Evolutionary conservation across 2,888 invertebrate genomes (phyloP), one percentile per base, ranked within the genome.

Genomic region (Cataglyphis cursor): DNA sequence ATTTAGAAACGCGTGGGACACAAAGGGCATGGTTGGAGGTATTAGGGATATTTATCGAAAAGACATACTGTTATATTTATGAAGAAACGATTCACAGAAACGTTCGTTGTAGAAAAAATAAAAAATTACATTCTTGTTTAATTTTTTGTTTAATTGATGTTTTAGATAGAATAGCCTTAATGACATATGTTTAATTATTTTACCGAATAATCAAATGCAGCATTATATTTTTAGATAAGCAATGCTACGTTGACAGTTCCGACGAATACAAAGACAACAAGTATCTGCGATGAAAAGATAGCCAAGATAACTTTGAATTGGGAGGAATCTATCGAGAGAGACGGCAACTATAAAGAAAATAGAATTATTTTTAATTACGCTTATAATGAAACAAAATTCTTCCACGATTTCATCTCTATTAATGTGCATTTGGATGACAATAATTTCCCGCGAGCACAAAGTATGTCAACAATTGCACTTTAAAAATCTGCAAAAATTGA

Each of bases 391-490:
- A 76, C 59, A 6, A 73, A n/a, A 0, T 89, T 90, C 21, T 82
- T 85, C 3, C 65, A 92, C 28, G 85, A 90, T 64, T 87, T 82
- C 12, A 84, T 91, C 12, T 35, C 44, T 6, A 62, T 87, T 10
- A 8, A n/a, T 0, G 44, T 92, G 31, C 81, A 83, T 24, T 70
- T 88, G 61, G 87, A 90, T 24, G 12, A 59, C 5, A 31, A 24
- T 0, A 82, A 86, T 68, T 90, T 91, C 12, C 87, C 85, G 0
- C 18, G 73, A 18, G 74, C 85, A 1, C 3, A n/a, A 66, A 86
- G 92, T 92, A 86, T 73, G 82, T 75, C 15, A 3, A 28, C 24
- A 5, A 18, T 8, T 15, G 12, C 1, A 8, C 0, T 8, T 65
- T 6, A 51, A 28, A n/a, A 31, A n/a, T 35, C 18, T 57, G 44